A percentile compares a stretch with the other conserved stretches of the same genome.
phyloP scores from a whole-genome alignment of 2,888 invertebrate genomes.

The Phanerotoma sp. region DNA sequence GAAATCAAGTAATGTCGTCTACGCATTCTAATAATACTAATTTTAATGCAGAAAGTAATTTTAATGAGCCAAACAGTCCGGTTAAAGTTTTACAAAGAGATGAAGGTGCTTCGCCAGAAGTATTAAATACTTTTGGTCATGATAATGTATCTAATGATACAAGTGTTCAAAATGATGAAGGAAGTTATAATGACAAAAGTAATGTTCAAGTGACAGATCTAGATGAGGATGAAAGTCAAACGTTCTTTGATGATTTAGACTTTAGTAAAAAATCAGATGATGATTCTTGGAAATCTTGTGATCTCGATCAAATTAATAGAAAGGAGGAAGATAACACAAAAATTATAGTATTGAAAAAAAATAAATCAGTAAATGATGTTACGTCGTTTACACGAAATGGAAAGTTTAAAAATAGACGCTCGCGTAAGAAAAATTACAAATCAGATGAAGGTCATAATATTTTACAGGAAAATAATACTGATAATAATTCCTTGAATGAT shows the following conservation, averaged over 20 bases:
- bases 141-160: no score
- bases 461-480: slow-evolving; percentile 6
- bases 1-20: slow-evolving; percentile 41
- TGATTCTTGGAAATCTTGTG: slow-evolving; percentile 17
- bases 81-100: slow-evolving; percentile 40
- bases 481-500: neutral
- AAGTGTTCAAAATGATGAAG: no score
- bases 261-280: slow-evolving; percentile 23
- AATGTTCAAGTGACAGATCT: slow-evolving; percentile 40
- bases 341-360: slow-evolving; percentile 35
- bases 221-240: slow-evolving; percentile 37
- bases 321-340: slow-evolving; percentile 24
- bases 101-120: no score
- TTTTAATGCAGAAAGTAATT: slow-evolving; percentile 25
- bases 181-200: slow-evolving; percentile 16
- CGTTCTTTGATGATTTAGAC: neutral
- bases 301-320: no score
- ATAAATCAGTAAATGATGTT: slow-evolving; percentile 25
- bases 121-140: no score
- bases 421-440: slow-evolving; percentile 23
- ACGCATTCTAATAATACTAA: slow-evolving; percentile 35
- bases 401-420: no score
- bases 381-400: slow-evolving; percentile 12
- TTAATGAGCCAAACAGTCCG: slow-evolving; percentile 41
- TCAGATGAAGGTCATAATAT: slow-evolving; percentile 16